Base-by-base conservation (phyloP, 2,888 invertebrate genomes). In the Sminthurides aquaticus region DNA sequence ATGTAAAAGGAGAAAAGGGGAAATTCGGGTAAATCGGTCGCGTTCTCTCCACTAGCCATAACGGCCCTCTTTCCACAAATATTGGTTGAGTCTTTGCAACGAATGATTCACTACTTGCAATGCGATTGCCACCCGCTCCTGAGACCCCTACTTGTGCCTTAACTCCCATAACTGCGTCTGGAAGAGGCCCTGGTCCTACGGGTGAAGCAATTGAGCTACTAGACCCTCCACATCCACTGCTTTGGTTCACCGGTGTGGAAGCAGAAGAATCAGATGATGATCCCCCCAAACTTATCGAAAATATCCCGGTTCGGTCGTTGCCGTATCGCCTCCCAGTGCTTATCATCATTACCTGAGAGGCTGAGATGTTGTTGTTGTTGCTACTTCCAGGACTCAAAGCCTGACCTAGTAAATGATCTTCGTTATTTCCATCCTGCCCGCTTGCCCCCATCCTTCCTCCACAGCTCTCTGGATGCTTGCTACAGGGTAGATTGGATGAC, bases 11-110 rank as follows among this genome's bases (percentile, higher is more conserved):
- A 72, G 89, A 83, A 78, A 86, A 86, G 57, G 84, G 87, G 76
- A 85, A 86, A 80, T 85, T 89, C 74, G 84, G 89, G 80, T 80
- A 89, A 79, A 85, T 87, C 77, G 81, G 88, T 78, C 82, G 83
- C 22, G 60, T 62, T 60, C 52, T 49, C 15, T 15, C 8, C 5
- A 55, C 61, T 34, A 61, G 54, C 43, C 20, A 43, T 3, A 54
- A 54, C 8, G 61, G 26, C n/a, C n/a, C n/a, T 29, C 61, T 61
- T 1, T 34, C 61, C 34, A 61, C 34, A 18, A 34, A 18, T 28
- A 34, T 55, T 29, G 55, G 61, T 20, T 49, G 28, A 29, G 24
- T 24, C 28, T 57, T 20, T 15, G 54, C 20, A 18, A 26, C 56
- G 18, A 24, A 22, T 25, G 22, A 8, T 24, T 18, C 27, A 20